These are phyloP conservation scores for Coranthus polyacanthus DNA, from an alignment of 2,797 vertebrate species.

Conservation along the genomic window DNA sequence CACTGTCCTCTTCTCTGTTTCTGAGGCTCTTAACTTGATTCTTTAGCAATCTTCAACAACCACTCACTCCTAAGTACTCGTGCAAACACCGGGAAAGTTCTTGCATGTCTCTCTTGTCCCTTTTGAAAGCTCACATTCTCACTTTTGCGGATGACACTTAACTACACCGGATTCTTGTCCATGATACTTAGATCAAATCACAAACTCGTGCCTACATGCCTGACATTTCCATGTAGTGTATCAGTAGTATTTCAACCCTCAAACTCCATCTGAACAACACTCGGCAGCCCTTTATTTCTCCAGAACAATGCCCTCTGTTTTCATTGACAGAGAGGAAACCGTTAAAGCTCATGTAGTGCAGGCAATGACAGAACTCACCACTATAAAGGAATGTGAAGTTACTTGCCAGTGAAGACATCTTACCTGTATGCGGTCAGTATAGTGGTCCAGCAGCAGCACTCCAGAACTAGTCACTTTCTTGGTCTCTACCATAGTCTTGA, in stretches of 20 bases:
- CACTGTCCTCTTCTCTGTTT: neutral
- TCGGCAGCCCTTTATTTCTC: neutral
- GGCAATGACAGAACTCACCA: neutral
- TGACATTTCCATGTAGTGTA: neutral
- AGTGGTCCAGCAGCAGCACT: conserved; percentile 94
- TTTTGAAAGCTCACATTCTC: conserved; percentile 6
- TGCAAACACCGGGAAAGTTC: neutral
- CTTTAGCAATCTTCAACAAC: neutral
- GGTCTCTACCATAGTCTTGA: conserved; percentile 98
- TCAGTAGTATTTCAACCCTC: neutral
- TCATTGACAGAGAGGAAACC: neutral
- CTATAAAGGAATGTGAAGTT: neutral
- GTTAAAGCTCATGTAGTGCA: no score
- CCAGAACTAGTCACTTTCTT: conserved; percentile 97
- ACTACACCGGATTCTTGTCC: neutral
- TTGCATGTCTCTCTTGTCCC: neutral
- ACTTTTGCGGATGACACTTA: neutral
- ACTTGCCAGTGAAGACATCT: conserved; percentile 6
- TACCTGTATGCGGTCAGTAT: conserved; percentile 95
- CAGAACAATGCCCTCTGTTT: neutral
- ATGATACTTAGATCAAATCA: neutral
- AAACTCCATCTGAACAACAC: conserved; percentile 1
- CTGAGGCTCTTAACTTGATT: neutral
- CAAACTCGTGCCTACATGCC: neutral
- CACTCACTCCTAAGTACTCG: no score